Conservation (phyloP, 2,888 invertebrate genomes). For the Arctia plantaginis region DNA sequence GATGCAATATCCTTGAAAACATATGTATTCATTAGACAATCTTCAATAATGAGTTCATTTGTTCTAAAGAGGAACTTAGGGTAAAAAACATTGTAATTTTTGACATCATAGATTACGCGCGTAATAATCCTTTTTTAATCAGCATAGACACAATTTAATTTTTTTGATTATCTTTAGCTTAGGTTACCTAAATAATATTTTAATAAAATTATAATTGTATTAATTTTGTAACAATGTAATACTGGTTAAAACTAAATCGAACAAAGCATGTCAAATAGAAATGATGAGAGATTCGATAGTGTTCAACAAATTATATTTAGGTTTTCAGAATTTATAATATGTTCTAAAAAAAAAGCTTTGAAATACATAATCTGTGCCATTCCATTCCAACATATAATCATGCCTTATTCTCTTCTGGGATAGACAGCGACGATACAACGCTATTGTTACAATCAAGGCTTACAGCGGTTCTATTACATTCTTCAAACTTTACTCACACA, state of each 20-base stretch:
- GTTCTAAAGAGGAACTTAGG: neutral
- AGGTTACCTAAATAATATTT: neutral
- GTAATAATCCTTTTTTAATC: neutral
- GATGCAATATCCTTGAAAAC: slow-evolving; percentile 23
- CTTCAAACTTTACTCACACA: neutral
- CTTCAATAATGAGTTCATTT: slow-evolving; percentile 36
- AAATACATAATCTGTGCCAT: neutral
- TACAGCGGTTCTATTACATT: neutral
- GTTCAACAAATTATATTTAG: neutral
- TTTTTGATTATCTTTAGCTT: neutral
- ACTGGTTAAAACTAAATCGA: neutral
- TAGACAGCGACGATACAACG: neutral
- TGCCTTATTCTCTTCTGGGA: neutral
- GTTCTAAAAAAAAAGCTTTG: too few relatives aligned
- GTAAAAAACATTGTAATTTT: neutral
- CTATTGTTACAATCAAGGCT: neutral
- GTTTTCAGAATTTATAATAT: neutral
- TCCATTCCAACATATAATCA: neutral
- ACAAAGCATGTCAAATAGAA: neutral
- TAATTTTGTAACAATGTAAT: neutral
- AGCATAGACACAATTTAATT: neutral
- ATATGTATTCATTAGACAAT: slow-evolving; percentile 14
- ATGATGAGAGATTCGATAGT: neutral
- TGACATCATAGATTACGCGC: neutral
- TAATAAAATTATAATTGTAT: neutral